Base-by-base conservation (phyloP, 1,140 invertebrate genomes). In the Drosophila littoralis region DNA sequence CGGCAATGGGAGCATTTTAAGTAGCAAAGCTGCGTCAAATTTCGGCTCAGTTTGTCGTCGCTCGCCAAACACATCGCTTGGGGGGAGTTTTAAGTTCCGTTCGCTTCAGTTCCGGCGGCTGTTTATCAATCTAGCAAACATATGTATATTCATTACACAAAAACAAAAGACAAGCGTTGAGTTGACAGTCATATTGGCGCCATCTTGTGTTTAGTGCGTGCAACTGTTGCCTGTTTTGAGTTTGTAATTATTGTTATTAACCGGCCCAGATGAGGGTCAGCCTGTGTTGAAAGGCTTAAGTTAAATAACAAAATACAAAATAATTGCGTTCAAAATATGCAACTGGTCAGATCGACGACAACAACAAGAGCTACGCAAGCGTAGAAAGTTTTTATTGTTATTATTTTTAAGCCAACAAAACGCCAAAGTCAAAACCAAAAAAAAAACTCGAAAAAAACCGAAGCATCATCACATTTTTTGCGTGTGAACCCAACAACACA, bases 331-430 rank as follows among this genome's bases (percentile, higher is more conserved):
- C 48, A 65, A 82, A 75, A 79, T 88, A 80, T 88, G 75, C 60
- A 73, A 73, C 75, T 15, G 55, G 55, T 59, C 60, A 68, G 67
- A 71, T 64, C 63, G 58, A 78, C 75, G 52, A 55, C 40, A 63
- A 45, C 46, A 63, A 38, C 63, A 70, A 72, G 13, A 77, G 43
- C 73, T 73, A 86, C 75, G 81, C 86, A 86, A 86, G 75, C 67
- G 72, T 86, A 86, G 83, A 86, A 86, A 86, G 83, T 86, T 86
- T 86, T 77, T 79, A 77, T 86, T 82, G 61, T 86, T 79, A 88
- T 61, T 84, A 78, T 69, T 79, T 71, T 58, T 58, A 79, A 69
- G 55, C 67, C 36, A 51, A 65, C 63, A 64, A 65, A 66, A 58
- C 72, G 50, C 70, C 45, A 74, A 61, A 60, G 54, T 67, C 63